Conservation (phyloP, 2,797 vertebrate genomes). For the Pitangus sulphuratus region DNA sequence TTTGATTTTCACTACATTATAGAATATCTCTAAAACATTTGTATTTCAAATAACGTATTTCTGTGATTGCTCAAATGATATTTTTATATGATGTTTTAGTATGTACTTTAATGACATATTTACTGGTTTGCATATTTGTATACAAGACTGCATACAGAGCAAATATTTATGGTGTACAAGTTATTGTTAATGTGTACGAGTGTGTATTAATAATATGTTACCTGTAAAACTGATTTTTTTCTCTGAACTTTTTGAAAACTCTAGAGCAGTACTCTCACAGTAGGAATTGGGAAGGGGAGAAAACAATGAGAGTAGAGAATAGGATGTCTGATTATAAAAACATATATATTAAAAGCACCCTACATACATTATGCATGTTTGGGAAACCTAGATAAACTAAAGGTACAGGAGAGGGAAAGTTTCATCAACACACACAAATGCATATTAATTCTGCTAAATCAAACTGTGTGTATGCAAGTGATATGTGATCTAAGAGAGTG, state of each 20-base stretch:
- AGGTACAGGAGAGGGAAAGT: not conserved
- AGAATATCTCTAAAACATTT: not conserved
- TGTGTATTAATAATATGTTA: not conserved
- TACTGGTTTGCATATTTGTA: not conserved
- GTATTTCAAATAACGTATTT: not conserved
- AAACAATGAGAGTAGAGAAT: not conserved
- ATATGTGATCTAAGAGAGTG: not conserved
- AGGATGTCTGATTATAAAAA: not conserved
- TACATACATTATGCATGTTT: not conserved
- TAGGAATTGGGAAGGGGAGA: not conserved
- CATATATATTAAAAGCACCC: rapidly evolving
- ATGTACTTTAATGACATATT: not conserved
- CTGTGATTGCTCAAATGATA: not conserved
- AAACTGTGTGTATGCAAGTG: not conserved
- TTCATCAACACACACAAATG: not conserved
- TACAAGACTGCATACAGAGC: not conserved
- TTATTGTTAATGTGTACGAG: not conserved
- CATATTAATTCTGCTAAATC: not conserved
- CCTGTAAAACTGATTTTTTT: not conserved
- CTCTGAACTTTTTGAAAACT: not conserved
- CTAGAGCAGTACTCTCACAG: not conserved
- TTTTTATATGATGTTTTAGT: not conserved
- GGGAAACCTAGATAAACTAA: not conserved
- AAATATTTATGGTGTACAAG: not conserved
- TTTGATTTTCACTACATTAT: not conserved